Evolutionary conservation across 2,797 vertebrate species (phyloP).

Genomic region (Crenichthys baileyi): DNA sequence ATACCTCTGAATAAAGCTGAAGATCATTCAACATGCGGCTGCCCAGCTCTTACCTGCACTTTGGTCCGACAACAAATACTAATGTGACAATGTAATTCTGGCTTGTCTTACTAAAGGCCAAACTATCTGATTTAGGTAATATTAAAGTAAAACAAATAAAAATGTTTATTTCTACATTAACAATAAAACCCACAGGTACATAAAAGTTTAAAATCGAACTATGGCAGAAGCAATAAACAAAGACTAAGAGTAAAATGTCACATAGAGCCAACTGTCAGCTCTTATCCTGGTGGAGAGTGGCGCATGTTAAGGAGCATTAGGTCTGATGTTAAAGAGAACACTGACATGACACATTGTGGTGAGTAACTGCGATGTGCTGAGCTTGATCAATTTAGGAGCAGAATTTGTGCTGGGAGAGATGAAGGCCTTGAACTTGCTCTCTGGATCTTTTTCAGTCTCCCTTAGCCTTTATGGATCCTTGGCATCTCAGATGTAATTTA

Average conservation of each 20-base stretch:
- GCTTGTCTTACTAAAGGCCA: neutral
- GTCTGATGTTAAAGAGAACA: slow-evolving; percentile 56
- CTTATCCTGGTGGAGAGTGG: slow-evolving; percentile 42
- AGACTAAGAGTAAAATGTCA: slow-evolving; percentile 16
- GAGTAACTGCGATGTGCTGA: slow-evolving; percentile 71
- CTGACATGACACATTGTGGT: slow-evolving; percentile 64
- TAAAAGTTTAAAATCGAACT: neutral
- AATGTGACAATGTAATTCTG: neutral
- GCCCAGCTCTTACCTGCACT: no score
- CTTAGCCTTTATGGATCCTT: slow-evolving; percentile 8
- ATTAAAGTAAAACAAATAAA: neutral
- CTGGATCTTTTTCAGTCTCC: slow-evolving; percentile 15
- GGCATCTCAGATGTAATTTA: slow-evolving; percentile 8
- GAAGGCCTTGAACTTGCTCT: slow-evolving; percentile 40
- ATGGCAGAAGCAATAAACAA: slow-evolving; percentile 5
- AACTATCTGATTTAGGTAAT: neutral
- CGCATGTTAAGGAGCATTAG: slow-evolving; percentile 55
- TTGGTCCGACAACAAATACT: no score
- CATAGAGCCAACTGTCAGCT: slow-evolving; percentile 48
- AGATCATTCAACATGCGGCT: no score
- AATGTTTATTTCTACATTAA: neutral
- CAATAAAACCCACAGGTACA: neutral
- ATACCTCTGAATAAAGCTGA: no score
- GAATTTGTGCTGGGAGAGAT: slow-evolving; percentile 51
- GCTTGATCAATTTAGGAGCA: slow-evolving; percentile 65